Evolutionary conservation across 1,140 invertebrate genomes (phyloP), one percentile per base, ranked within the genome.

Genomic region (Cyclargus thomasi): DNA sequence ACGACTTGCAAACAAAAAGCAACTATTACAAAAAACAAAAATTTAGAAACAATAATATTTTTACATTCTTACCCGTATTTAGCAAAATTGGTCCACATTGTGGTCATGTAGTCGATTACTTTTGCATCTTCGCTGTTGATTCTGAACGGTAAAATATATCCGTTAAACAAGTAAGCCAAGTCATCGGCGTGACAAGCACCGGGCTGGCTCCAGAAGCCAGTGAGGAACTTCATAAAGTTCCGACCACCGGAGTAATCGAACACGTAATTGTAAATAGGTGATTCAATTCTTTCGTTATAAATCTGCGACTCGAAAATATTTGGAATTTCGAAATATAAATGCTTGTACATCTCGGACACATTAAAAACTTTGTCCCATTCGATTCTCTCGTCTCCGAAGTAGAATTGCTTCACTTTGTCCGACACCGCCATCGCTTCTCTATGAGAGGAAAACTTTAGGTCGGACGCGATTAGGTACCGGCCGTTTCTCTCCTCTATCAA

Each of bases 111-210:
- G 29, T 29, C 29, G 29, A 29, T 29, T 29, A 29, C 8, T 29
- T 29, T 29, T 2, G 29, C 29, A 8, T 29, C 29, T 29, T 29
- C 29, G 5, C 29, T 29, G 29, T 29, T 29, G 2, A 29, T 29
- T 29, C 0, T 2, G 8, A 83, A 80, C 8, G 82, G 77, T 72
- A 47, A 23, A 20, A 72, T 21, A 21, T 69, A 67, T 8, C 67
- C 68, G 53, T 84, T 70, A 64, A 91, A 90, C 64, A 91, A 68
- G 69, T 90, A 90, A 69, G 86, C 81, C 14, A 90, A 29, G 20
- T 91, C 90, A 72, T 90, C 88, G 35, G 64, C 82, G 66, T 90
- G 88, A 68, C 80, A 78, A 1, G 88, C 83, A 0, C 88, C 90
- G 21, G 29, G 53, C 67, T 78, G 71, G 7, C 77, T 70, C 18